Conservation (phyloP, 2,113 vertebrate species). For the Nycticryphes semicollaris region DNA sequence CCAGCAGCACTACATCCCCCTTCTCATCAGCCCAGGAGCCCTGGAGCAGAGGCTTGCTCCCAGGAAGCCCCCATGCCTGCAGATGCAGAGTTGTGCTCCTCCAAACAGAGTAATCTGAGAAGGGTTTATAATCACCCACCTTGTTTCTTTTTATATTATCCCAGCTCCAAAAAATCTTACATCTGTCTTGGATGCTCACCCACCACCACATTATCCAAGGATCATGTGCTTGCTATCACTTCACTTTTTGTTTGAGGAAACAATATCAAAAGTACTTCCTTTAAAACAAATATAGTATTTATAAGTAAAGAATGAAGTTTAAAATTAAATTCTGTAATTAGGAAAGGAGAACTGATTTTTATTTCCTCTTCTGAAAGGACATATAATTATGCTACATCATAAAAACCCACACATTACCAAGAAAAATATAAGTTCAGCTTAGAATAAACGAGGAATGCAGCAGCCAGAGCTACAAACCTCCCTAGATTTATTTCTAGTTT, state of each 20-base stretch:
- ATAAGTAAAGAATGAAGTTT: background rate
- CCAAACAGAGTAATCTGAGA: background rate
- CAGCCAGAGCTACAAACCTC: background rate
- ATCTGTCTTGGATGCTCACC: background rate
- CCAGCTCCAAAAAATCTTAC: background rate
- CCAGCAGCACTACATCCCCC: background rate
- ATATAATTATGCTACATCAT: rapidly evolving
- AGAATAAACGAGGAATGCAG: background rate
- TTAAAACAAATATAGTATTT: background rate
- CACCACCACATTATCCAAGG: background rate
- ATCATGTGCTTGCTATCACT: background rate
- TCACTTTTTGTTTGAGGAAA: background rate
- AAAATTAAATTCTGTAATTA: background rate
- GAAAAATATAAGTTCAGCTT: background rate
- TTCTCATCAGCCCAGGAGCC: background rate
- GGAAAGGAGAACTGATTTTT: background rate
- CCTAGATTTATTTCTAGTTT: conserved; percentile 41
- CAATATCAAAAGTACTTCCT: background rate
- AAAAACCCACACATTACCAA: background rate
- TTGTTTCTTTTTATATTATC: background rate
- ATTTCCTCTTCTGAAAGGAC: background rate
- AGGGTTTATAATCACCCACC: background rate
- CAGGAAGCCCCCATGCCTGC: background rate
- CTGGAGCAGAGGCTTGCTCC: background rate
- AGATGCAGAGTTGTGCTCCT: background rate